Evolutionary conservation across 2,113 vertebrate species (phyloP).

Genomic region (Galemys pyrenaicus): DNA sequence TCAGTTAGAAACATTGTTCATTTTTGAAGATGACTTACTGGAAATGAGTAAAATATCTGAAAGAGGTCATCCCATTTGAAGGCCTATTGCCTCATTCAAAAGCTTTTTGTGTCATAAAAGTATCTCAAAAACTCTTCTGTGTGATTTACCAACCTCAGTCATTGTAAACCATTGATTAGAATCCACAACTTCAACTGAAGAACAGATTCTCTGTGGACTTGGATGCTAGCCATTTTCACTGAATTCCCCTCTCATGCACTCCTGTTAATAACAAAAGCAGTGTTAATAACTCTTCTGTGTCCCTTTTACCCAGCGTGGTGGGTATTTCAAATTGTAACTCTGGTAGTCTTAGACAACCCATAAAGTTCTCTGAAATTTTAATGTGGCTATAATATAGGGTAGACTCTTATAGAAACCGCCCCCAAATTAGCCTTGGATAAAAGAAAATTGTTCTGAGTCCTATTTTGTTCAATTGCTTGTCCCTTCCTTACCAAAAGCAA

Average conservation of each 20-base stretch:
- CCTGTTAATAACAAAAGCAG: constrained; percentile 48
- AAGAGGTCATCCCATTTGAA: constrained; percentile 29
- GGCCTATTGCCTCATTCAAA: constrained; percentile 63
- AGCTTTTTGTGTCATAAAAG: constrained; percentile 69
- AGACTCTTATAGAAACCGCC: constrained; percentile 26
- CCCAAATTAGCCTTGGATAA: constrained; percentile 46
- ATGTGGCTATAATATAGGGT: constrained; percentile 42
- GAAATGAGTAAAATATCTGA: constrained; percentile 64
- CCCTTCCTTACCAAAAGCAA: background rate
- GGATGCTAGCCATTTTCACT: background rate
- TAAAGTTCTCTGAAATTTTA: constrained; percentile 51
- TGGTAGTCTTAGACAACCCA: background rate
- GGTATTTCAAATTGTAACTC: background rate
- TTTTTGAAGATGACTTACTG: constrained; percentile 68
- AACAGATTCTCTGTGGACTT: constrained; percentile 56
- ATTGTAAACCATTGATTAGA: constrained; percentile 41
- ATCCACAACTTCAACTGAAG: constrained; percentile 31
- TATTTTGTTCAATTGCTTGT: constrained; percentile 2
- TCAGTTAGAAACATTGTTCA: constrained; percentile 60
- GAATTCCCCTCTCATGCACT: background rate
- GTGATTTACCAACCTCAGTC: constrained; percentile 29
- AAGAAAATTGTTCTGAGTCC: constrained; percentile 55
- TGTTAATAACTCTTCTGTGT: background rate
- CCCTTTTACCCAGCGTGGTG: background rate
- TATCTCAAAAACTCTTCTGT: constrained; percentile 68